Base-by-base conservation (phyloP, 1,140 invertebrate species). In the Meloidogyne floridensis region DNA sequence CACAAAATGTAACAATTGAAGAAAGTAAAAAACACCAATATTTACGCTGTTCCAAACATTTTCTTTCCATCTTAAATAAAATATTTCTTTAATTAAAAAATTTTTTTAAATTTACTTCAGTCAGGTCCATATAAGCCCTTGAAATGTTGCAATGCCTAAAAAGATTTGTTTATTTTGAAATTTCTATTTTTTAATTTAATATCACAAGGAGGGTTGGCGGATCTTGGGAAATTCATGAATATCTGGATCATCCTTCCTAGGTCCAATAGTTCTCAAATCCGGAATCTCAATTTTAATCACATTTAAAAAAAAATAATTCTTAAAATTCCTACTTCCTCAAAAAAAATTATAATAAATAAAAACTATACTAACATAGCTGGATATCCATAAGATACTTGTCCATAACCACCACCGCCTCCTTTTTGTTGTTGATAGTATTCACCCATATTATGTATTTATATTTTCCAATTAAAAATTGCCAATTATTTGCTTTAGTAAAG, bases 1-100 rank as follows among this genome's bases (percentile, higher is more conserved):
- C 89, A 77, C 89, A 90, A 81, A 89, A 89, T 51, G 88, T 89
- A 51, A 90, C 89, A 69, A 89, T 90, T 20, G 77, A 79, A 13
- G 77, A 79, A n/a, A 79, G 71, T 88, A 90, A 77, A 86, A 89
- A 88, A 75, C 56, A 71, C 77, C 18, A 65, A 56, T 53, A 72
- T 81, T 89, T 90, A 9, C 88, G 75, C 71, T 90, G 87, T 80
- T 90, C 87, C 10, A 89, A 76, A 76, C 88, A 89, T 82, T 90
- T 90, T 20, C 88, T 84, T 43, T 89, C 88, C 77, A 79, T 74
- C 72, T 74, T 47, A 0, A 54, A 6, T n/a, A 18, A 54, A 15
- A 53, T n/a, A 73, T 73, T 47, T 15, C 15, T 53, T 18, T 15
- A 32, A 74, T 32, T 18, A 74, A 15, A n/a, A n/a, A n/a, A 18